Conservation (phyloP, 2,888 invertebrate species). For the Diloba caeruleocephala region DNA sequence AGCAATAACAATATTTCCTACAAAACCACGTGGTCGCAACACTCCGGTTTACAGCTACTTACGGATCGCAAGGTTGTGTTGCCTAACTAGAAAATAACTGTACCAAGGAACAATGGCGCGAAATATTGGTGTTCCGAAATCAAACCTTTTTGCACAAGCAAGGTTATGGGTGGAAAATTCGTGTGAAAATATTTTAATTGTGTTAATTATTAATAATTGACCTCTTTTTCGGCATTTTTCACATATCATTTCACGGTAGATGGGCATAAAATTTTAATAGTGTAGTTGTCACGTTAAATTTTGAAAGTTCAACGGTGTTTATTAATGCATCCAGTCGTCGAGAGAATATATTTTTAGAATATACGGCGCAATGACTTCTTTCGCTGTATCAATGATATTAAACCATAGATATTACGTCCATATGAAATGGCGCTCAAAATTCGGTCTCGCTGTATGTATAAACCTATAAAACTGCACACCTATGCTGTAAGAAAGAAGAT, state of each 20-base stretch:
- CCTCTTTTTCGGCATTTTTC: constrained; percentile 19
- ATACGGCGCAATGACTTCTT: too few species aligned
- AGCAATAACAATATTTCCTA: constrained; percentile 11
- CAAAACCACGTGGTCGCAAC: constrained; percentile 22
- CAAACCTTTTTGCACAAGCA: constrained; percentile 38
- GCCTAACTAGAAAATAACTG: constrained; percentile 43
- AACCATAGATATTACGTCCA: too few species aligned
- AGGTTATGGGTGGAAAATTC: constrained; percentile 46
- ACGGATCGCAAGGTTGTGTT: constrained; percentile 35
- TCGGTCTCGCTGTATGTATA: too few species aligned
- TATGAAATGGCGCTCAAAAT: too few species aligned
- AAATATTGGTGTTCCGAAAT: constrained; percentile 48
- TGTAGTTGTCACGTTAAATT: too few species aligned
- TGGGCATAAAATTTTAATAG: neutral
- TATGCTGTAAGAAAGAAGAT: too few species aligned
- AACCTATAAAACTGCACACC: too few species aligned
- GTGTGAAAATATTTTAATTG: constrained; percentile 44
- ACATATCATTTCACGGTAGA: constrained; percentile 3
- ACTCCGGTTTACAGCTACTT: constrained; percentile 2
- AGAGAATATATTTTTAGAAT: too few species aligned
- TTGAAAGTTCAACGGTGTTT: too few species aligned
- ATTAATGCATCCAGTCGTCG: too few species aligned
- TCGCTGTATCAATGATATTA: too few species aligned
- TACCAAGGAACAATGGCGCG: constrained; percentile 46
- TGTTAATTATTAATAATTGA: constrained; percentile 20